Conservation (phyloP, 2,888 invertebrate genomes). For the Clivina fossor region DNA sequence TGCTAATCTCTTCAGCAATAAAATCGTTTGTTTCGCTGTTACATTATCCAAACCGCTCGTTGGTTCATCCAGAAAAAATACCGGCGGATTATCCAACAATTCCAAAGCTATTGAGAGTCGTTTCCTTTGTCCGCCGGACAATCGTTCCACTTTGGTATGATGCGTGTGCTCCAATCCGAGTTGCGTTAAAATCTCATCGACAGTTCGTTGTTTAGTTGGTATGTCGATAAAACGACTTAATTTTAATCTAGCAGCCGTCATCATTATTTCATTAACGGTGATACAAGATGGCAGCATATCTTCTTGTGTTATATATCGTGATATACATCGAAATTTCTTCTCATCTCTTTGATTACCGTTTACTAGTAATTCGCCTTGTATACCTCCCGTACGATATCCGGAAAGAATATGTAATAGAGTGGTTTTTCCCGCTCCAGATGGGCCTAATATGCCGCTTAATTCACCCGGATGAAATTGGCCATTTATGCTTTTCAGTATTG, state of each 20-base stretch:
- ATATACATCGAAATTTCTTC: constrained; percentile 66
- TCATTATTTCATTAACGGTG: constrained; percentile 76
- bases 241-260: constrained; percentile 75
- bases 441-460: constrained; percentile 22
- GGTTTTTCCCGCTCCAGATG: constrained; percentile 29
- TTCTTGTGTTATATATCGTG: constrained; percentile 82
- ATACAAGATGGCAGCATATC: constrained; percentile 72
- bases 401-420: constrained; percentile 19
- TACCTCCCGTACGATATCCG: constrained; percentile 70
- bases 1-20: constrained; percentile 60
- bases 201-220: too few relatives aligned
- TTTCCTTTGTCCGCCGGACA: constrained; percentile 82
- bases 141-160: too few relatives aligned
- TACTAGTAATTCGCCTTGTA: constrained; percentile 66
- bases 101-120: constrained; percentile 79
- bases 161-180: constrained; percentile 41
- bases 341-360: constrained; percentile 66
- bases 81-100: constrained; percentile 79
- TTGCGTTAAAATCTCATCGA: background rate
- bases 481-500: constrained; percentile 12
- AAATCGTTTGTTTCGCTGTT: constrained; percentile 63
- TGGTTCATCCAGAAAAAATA: constrained; percentile 83
- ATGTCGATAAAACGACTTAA: too few relatives aligned
- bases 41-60: constrained; percentile 73
- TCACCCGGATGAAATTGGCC: constrained; percentile 25